Conservation (phyloP, 2,113 vertebrate genomes). For the Paradoxurus hermaphroditus region DNA sequence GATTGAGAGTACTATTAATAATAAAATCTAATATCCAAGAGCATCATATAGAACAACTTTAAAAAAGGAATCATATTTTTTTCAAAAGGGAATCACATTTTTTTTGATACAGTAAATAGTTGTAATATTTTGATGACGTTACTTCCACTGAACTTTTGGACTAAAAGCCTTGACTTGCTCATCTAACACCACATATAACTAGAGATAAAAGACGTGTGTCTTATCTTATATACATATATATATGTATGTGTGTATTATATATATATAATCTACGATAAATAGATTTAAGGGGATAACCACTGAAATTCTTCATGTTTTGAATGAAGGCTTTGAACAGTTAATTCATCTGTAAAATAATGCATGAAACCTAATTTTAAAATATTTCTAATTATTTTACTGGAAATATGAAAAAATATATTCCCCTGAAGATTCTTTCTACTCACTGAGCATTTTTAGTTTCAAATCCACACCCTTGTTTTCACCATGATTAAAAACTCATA, state of each 20-base stretch:
- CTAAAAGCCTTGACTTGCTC: background rate
- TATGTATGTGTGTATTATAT: background rate
- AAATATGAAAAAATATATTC: background rate
- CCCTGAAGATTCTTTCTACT: background rate
- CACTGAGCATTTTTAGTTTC: background rate
- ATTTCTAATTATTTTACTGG: background rate
- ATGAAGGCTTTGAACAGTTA: background rate
- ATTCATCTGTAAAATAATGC: background rate
- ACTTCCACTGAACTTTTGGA: background rate
- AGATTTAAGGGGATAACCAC: background rate
- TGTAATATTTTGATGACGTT: background rate
- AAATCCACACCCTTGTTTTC: background rate
- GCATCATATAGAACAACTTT: background rate
- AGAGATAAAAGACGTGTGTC: background rate
- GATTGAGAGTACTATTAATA: background rate
- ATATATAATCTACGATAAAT: too few species aligned
- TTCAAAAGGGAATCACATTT: background rate
- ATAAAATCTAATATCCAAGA: background rate
- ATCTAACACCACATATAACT: background rate
- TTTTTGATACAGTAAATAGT: background rate
- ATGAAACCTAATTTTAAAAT: background rate
- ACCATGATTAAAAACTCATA: background rate
- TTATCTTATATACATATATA: too few species aligned
- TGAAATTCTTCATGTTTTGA: background rate
- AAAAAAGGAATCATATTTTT: background rate